Conservation (phyloP, 1,140 invertebrate species). For the Branchinecta lynchi region DNA sequence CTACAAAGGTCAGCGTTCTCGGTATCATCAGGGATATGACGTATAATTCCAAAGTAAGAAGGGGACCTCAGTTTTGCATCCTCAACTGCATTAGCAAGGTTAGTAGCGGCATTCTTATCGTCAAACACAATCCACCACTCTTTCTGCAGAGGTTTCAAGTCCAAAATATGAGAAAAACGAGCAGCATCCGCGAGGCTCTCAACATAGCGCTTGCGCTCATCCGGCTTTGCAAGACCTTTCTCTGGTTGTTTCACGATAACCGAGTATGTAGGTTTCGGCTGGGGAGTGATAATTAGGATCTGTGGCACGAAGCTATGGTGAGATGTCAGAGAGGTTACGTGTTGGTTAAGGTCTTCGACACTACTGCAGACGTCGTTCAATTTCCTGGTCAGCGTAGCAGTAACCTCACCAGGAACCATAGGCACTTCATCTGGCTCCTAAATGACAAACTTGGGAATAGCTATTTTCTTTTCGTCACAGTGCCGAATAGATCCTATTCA, state of each 20-base stretch:
- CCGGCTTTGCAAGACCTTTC: neutral
- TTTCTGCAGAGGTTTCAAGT: too few relatives aligned
- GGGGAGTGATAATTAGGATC: neutral
- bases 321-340: neutral
- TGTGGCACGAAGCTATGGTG: neutral
- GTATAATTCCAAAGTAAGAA: too few relatives aligned
- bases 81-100: too few relatives aligned
- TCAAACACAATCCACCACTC: too few relatives aligned
- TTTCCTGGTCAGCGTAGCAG: too few relatives aligned
- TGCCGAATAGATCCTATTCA: neutral
- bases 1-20: too few relatives aligned
- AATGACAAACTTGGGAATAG: neutral
- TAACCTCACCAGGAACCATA: too few relatives aligned
- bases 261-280: constrained; percentile 5
- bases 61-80: too few relatives aligned
- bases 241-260: neutral
- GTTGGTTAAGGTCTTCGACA: neutral
- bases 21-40: too few relatives aligned
- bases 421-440: too few relatives aligned
- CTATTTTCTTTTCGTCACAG: neutral
- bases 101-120: too few relatives aligned
- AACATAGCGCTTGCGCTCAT: neutral
- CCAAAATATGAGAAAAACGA: neutral
- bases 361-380: too few relatives aligned
- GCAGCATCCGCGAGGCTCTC: neutral